Conservation (phyloP, 1,140 invertebrate genomes). For the Radopholus similis region DNA sequence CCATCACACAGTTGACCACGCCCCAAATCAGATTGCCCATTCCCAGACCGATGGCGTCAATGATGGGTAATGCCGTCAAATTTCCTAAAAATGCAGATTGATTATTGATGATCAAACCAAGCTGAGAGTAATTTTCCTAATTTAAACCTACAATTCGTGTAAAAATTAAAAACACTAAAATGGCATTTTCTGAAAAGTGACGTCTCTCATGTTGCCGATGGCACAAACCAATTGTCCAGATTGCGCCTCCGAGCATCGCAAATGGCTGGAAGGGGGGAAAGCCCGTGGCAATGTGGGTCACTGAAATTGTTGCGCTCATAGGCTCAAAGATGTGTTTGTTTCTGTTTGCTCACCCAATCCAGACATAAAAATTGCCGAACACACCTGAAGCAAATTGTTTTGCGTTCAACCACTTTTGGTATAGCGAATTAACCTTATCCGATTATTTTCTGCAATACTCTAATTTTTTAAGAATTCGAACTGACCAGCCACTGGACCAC, state of each 20-base stretch:
- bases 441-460: too few species aligned
- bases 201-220: background rate
- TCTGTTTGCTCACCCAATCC: background rate
- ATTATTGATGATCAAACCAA: too few species aligned
- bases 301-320: too few species aligned
- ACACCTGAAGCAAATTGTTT: background rate
- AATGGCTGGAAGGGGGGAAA: slow-evolving; percentile 45
- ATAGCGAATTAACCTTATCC: too few species aligned
- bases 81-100: too few species aligned
- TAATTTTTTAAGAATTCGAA: background rate
- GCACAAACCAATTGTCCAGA: slow-evolving; percentile 37
- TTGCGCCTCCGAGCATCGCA: slow-evolving; percentile 38
- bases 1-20: slow-evolving; percentile 25
- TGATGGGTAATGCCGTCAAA: slow-evolving; percentile 47
- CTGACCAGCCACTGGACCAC: slow-evolving; percentile 39
- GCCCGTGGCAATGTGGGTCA: slow-evolving; percentile 12
- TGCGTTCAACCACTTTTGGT: too few species aligned
- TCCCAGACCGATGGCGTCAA: slow-evolving; percentile 49
- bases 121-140: too few species aligned
- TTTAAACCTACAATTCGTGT: too few species aligned
- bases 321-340: slow-evolving; percentile 4
- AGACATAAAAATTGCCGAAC: slow-evolving; percentile 12
- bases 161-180: slow-evolving; percentile 1
- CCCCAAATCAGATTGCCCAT: slow-evolving; percentile 54
- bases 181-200: slow-evolving; percentile 15